phyloP scores from a whole-genome alignment of 2,888 invertebrate genomes.

The Brenthis hecate region DNA sequence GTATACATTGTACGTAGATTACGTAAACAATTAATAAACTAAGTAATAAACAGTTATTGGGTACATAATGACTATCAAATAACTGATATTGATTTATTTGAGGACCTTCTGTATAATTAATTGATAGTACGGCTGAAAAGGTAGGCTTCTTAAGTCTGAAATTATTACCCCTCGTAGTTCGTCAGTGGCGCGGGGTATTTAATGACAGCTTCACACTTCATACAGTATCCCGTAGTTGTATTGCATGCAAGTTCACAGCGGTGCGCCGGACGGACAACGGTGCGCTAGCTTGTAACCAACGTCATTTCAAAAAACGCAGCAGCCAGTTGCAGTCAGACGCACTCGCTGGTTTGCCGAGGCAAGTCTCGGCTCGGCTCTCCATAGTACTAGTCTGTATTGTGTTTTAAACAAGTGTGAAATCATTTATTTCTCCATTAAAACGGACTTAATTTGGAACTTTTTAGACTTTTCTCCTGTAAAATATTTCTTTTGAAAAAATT shows the following conservation, averaged over 20 bases:
- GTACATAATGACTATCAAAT: neutral
- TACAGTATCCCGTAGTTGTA: neutral
- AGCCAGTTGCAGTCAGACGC: slow-evolving; percentile 19
- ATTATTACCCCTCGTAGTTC: neutral
- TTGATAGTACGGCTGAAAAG: neutral
- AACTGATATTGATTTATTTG: neutral
- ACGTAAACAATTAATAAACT: neutral
- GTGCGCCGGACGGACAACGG: slow-evolving; percentile 6
- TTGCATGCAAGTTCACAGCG: slow-evolving; percentile 5
- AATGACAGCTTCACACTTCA: slow-evolving; percentile 1
- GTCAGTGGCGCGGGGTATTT: neutral
- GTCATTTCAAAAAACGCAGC: slow-evolving; percentile 25
- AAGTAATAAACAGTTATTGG: neutral
- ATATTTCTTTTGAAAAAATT: too few species aligned
- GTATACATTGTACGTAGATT: too few species aligned
- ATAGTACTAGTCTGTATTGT: neutral
- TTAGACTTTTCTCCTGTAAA: too few species aligned
- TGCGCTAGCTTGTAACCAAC: slow-evolving; percentile 5
- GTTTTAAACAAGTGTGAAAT: neutral
- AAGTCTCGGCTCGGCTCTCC: neutral
- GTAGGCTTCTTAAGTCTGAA: slow-evolving; percentile 6
- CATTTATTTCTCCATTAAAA: too few species aligned
- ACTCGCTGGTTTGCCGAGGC: neutral
- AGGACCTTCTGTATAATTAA: neutral
- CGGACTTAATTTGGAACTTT: too few species aligned